Evolutionary conservation across 2,888 invertebrate species (phyloP), one percentile per base, ranked within the genome.

Genomic region (Andrena bicolor): DNA sequence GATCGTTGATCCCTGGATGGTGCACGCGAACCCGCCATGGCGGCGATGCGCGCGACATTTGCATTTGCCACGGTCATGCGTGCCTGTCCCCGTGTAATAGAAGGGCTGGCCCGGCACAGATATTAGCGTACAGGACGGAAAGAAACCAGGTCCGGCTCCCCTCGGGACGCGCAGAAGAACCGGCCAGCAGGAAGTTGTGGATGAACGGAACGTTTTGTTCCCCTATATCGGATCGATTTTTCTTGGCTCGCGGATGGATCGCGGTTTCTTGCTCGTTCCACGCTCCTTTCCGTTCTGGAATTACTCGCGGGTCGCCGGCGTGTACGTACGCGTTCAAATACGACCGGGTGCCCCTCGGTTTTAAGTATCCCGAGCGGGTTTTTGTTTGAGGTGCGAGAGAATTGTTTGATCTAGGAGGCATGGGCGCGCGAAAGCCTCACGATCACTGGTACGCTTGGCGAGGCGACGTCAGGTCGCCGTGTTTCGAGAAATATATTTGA

Each of bases 1-100:
- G 84, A 90, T 88, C 86, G 86, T 83, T 82, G 78, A 86, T 86
- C 84, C 70, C 76, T 41, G 56, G 61, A 41, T 49, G 20, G 68
- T 23, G 64, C 73, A 64, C 72, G 75, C 58, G 76, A 72, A 63
- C 68, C 58, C 58, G 66, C 65, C 28, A 10, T 23, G 70, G 26
- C 56, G 56, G 20, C 30, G 68, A 35, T 41, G 66, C 83, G 72
- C 80, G 86, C 86, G 84, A 86, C 86, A 82, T 86, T 86, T 84
- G 80, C 86, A 86, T 86, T 86, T 23, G 84, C 82, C 80, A 86
- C 79, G 86, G 81, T 76, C 16, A 69, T 28, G 75, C 73, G 66
- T 82, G 69, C 41, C 84, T 66, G 78, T 69, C 65, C 61, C 61
- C 64, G 75, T 78, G 66, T 81, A 68, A 84, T 84, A 68, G 63